Evolutionary conservation across 2,888 invertebrate species (phyloP), one percentile per base, ranked within the genome.

Genomic region (Lingula anatina): DNA sequence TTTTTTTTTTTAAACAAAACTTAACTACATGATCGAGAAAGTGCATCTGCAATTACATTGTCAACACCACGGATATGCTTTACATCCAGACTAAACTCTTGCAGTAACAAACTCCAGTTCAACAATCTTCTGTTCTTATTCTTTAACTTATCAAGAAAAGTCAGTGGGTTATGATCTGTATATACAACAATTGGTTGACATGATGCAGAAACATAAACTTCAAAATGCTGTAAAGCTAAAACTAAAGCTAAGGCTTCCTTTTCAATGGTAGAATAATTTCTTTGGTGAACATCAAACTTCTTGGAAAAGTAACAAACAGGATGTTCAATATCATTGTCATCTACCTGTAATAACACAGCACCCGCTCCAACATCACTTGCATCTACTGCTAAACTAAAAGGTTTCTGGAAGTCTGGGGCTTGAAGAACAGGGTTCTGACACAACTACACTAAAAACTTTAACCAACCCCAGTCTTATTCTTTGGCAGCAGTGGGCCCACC

Each of bases 331-430:
- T 49, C 52, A 47, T 49, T 35, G 2, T 55, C 49, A 49, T 51
- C 52, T 39, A 55, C 53, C 42, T 65, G 64, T 2, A 60, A 20
- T 20, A 63, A 44, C 9, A 61, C 52, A 35, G 48, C 51, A 4
- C 60, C 64, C 31, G 50, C 28, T 9, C 52, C 61, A n/a, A 55
- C 35, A 42, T 55, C 61, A 52, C 57, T 56, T 7, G 61, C 64
- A 55, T 65, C 62, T 5, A 60, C 56, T 5, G 42, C 46, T 3
- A 64, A n/a, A 36, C 51, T 55, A 47, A 61, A 57, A 12, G 44
- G 50, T 40, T 51, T 28, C n/a, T n/a, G n/a, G n/a, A n/a, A n/a
- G n/a, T n/a, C n/a, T n/a, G n/a, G n/a, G n/a, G n/a, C n/a, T n/a
- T n/a, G n/a, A 4, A 64, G 25, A 21, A 58, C 47, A 2, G 55